Evolutionary conservation across 2,888 invertebrate genomes (phyloP).

Genomic region (Trichogramma dendrolimi): DNA sequence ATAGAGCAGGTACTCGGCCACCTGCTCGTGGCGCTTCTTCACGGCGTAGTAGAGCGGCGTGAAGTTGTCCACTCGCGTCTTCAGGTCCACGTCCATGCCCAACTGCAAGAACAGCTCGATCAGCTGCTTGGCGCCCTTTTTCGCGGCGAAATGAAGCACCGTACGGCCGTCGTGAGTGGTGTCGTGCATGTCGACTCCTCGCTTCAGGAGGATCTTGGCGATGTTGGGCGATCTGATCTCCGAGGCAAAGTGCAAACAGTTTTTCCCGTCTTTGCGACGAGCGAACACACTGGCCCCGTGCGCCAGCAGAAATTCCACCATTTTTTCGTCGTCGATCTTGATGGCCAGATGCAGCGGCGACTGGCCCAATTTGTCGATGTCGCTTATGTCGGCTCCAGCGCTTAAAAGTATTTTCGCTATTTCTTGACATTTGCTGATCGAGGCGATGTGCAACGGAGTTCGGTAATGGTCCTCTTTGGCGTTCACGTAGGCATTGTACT

Average conservation of each 20-base stretch:
- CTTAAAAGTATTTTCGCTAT: constrained; percentile 21
- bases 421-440: constrained; percentile 16
- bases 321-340: constrained; percentile 20
- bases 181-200: constrained; percentile 15
- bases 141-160: constrained; percentile 24
- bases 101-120: constrained; percentile 23
- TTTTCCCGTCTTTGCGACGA: constrained; percentile 21
- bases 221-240: constrained; percentile 18
- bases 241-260: constrained; percentile 24
- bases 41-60: constrained; percentile 25
- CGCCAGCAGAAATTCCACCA: constrained; percentile 22
- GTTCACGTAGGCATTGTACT: constrained; percentile 19
- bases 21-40: constrained; percentile 21
- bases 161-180: constrained; percentile 14
- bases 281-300: constrained; percentile 19
- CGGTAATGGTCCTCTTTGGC: constrained; percentile 21
- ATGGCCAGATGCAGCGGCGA: constrained; percentile 23
- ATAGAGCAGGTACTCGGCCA: constrained; percentile 24
- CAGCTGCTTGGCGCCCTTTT: constrained; percentile 21
- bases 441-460: constrained; percentile 23
- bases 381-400: constrained; percentile 24
- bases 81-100: constrained; percentile 23
- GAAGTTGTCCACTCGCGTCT: constrained; percentile 19
- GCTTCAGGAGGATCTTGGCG: constrained; percentile 18
- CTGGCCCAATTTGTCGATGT: constrained; percentile 21